Base-by-base conservation (phyloP, 2,113 vertebrate species). In the Vidua chalybeata region DNA sequence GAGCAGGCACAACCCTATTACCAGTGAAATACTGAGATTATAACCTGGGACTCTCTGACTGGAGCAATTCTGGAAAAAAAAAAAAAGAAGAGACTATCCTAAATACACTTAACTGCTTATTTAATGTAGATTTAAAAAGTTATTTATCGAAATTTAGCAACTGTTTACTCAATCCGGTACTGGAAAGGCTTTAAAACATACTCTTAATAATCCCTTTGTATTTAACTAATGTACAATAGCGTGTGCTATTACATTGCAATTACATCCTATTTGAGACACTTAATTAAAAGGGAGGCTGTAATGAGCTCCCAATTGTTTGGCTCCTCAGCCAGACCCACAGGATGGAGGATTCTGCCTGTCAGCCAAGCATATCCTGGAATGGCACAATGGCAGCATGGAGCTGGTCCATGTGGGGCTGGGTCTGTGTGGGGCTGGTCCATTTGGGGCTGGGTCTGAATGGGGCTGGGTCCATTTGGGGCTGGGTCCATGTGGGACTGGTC, bases 231-330 rank as follows among this genome's bases (percentile, higher is more conserved):
- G 94, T 95, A 98, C 97, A 98, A 96, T 97, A 97, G 97, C 7
- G 64, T 95, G 92, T 93, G 93, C 97, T 97, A 95, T 98, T 97
- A 97, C 97, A 97, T 95, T 28, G 89, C 97, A 98, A 97, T 98
- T 98, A 98, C 97, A 97, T 96, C 96, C 96, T 97, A 96, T 98
- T 97, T 96, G 96, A 98, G 97, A 95, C 68, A 96, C 93, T 97
- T 97, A 97, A 97, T 98, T 98, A 97, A 97, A 97, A 98, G 97
- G 92, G 96, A 77, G 94, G 97, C 97, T 96, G 73, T 95, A 97
- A 97, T 93, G 87, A 94, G 96, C 94, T 97, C 93, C 95, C 19
- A 20, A 96, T 84, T 59, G 24, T 55, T 94, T 84, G 88, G 92
- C 72, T 96, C 83, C 85, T 83, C 84, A 93, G 83, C 73, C 89